Base-by-base conservation (phyloP, 2,888 invertebrate species). In the Pollenia griseotomentosa region DNA sequence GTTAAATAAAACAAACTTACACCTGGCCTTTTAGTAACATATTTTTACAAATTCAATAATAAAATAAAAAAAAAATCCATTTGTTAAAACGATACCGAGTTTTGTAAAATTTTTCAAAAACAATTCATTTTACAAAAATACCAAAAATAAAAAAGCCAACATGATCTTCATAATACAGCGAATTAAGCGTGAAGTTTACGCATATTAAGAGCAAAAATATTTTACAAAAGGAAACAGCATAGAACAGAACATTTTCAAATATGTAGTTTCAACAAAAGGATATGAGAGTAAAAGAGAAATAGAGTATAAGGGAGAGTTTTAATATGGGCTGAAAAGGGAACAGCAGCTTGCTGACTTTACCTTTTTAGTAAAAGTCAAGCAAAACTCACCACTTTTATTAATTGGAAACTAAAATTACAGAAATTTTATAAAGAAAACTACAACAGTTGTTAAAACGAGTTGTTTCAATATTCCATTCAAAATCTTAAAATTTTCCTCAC, bases 101-200 rank as follows among this genome's bases (percentile, higher is more conserved):
- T 70, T 61, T 55, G 23, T 33, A 23, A 71, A 66, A 51, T 71
- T 74, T 68, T 65, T 70, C 42, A 73, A 55, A 80, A 51, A 53
- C 51, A 23, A 4, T 59, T 79, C 48, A 33, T 48, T 57, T 74
- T 66, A 40, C 33, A 80, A 71, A 63, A 44, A 33, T 23, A 23
- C 23, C 14, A 53, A 59, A 73, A 66, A 48, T 9, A 75, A 74
- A 85, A 78, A 63, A 75, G 65, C 81, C 74, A 86, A 77, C 74
- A 86, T 77, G 78, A 83, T 84, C 77, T 46, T 84, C 77, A 80
- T 81, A 83, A 88, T 90, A 89, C 90, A 90, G 89, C 88, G 90
- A 90, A 92, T 92, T 92, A 92, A 91, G 92, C 92, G 92, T 92
- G 92, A 92, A 92, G 91, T 92, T 92, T 91, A 92, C 92, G 92